Evolutionary conservation across 2,888 invertebrate species (phyloP), one percentile per base, ranked within the genome.

Genomic region (Oscheius sp.): DNA sequence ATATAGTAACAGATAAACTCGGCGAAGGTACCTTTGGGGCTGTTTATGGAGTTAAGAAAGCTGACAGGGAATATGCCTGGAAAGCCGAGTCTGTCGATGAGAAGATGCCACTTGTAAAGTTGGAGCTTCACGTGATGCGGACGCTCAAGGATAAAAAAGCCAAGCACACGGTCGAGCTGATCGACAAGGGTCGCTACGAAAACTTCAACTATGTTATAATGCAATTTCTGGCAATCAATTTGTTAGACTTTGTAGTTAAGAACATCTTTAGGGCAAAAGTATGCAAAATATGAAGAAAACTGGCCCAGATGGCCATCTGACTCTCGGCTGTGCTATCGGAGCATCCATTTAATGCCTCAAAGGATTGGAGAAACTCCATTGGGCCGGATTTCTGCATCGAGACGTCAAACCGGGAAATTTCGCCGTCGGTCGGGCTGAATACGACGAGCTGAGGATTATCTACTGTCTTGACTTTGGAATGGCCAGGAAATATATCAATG

Each of bases 11-110:
- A 37, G 74, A 73, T 46, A 71, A 75, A 65, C 76, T 82, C 33
- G 82, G 82, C 10, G 77, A 80, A 65, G 82, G 82, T 15, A 80
- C 81, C 17, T 82, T 79, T 65, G 82, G 82, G 34, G 78, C 82
- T 15, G 81, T 82, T 15, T 81, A 73, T 58, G 71, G 67, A 25
- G 79, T 65, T 5, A 45, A 55, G 48, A 37, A 67, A 29, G 74
- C 73, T 46, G 71, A 69, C 17, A 65, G 61, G 17, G n/a, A n/a
- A n/a, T 72, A 74, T 31, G 82, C 81, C 12, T 46, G 80, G 72
- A 82, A 82, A 58, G 75, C 71, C 23, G 82, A 81, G 52, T 63
- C 70, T n/a, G 55, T 65, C 8, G 72, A 69, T 1, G 76, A 73
- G 46, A 78, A 74, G 48, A 70, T 78, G 42, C 72, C 74, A 46